phyloP scores from a whole-genome alignment of 2,888 invertebrate genomes.

The Pseudoips prasinana region DNA sequence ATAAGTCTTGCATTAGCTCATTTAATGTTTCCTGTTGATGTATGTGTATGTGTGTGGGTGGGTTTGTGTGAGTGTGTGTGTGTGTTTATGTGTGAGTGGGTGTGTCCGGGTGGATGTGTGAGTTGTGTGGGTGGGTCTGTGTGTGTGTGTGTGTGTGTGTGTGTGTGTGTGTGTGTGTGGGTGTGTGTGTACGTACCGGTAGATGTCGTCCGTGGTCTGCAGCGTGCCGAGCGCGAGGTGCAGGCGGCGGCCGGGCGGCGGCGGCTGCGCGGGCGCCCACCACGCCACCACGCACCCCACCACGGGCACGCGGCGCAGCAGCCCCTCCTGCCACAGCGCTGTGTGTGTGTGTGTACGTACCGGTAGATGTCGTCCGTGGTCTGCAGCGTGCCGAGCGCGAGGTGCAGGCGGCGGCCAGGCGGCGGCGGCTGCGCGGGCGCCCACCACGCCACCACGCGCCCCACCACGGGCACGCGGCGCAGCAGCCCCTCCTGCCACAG shows the following conservation, averaged over 20 bases:
- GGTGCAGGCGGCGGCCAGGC: constrained; percentile 89
- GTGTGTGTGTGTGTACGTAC: constrained; percentile 2
- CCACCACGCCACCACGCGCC: constrained; percentile 98
- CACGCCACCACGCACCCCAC: constrained; percentile 97
- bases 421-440: constrained; percentile 83
- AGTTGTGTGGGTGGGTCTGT: too few species aligned
- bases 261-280: constrained; percentile 87
- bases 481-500: constrained; percentile 96
- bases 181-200: constrained; percentile 5
- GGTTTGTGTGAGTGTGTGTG: too few species aligned
- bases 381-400: constrained; percentile 87
- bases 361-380: constrained; percentile 59
- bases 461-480: constrained; percentile 96
- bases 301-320: constrained; percentile 95
- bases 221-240: constrained; percentile 90
- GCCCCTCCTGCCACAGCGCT: constrained; percentile 94
- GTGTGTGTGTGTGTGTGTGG: constrained; percentile 2
- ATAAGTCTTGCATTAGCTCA: too few species aligned
- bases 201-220: constrained; percentile 62
- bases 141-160: constrained; percentile 86
- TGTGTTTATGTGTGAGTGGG: too few species aligned
- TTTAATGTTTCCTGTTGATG: too few species aligned
- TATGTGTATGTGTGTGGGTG: too few species aligned
- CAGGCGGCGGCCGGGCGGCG: constrained; percentile 88
- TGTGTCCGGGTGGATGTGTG: too few species aligned